Base-by-base conservation (phyloP, 1,140 invertebrate species). In the Chironomus tepperi region DNA sequence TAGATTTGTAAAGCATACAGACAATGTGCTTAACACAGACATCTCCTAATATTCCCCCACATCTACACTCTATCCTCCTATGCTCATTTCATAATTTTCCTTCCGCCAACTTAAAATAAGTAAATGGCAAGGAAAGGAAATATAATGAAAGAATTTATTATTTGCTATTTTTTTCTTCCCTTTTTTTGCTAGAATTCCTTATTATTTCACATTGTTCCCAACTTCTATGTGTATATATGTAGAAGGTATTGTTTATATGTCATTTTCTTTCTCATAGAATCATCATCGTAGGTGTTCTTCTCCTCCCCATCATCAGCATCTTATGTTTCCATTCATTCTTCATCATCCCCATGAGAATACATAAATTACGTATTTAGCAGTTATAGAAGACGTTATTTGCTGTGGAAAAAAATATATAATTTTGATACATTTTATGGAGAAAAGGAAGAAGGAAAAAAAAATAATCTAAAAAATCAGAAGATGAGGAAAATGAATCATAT, bases 291-390 rank as follows among this genome's bases (percentile, higher is more conserved):
- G 24, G 24, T 34, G 24, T 34, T 34, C 24, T 34, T 34, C 24
- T 2, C 3, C 47, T 15, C 47, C 47, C 47, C n/a, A n/a, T 57
- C 10, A 0, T 1, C 47, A 3, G 12, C 10, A 12, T 57, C 47
- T 57, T n/a, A n/a, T 34, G 24, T 57, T 57, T 57, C n/a, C 8
- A 10, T 57, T 57, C 47, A 57, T 57, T n/a, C n/a, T 57, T n/a
- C 47, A 57, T 57, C 47, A 57, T 57, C 47, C 47, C 65, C 65
- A 70, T 70, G 65, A 70, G 19, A 70, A 19, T 70, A 70, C n/a
- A 70, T 70, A 70, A 70, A 70, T 70, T 70, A 70, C 65, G 65
- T 70, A 70, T 70, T 70, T 70, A 70, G 65, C 65, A 70, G 65
- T 70, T 70, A 70, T 70, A 18, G 8, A 18, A 5, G 65, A 57